Base-by-base conservation (phyloP, 2,113 vertebrate species). In the Calidris pygmaea region DNA sequence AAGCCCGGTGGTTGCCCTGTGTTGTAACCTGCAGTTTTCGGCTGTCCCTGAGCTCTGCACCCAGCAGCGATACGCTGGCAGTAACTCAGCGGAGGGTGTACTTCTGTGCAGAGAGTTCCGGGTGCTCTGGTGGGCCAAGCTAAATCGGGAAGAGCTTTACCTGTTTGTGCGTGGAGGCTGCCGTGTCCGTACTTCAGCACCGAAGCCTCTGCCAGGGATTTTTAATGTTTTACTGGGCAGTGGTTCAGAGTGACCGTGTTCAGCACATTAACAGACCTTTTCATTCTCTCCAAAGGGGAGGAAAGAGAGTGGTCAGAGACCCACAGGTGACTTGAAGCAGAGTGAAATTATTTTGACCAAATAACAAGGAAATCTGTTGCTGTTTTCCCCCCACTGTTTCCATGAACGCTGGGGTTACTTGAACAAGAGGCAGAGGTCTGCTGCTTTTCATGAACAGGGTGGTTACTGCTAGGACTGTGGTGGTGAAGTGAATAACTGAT, bases 121-220 rank as follows among this genome's bases (percentile, higher is more conserved):
- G 7, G 53, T 62, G 27, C 24, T 60, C 67, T 62, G 43, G 20
- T 50, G 53, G 50, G 22, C 32, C 23, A 26, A 7, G 22, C 43
- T 75, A 9, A 15, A 2, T 0, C 9, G n/a, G 34, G 29, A 68
- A 60, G 62, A 73, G 43, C 53, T 89, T 78, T 47, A 39, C 55
- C 24, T 63, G 45, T 22, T 58, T 53, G 50, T 39, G 21, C 2
- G 0, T 29, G 56, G 32, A 58, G 45, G 12, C 41, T 77, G 67
- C 39, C 14, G 0, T 12, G 12, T 73, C 73, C 1, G 1, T 73
- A 13, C 50, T 53, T 66, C 39, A 71, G 59, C 1, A 4, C 47
- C 50, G n/a, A 62, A 71, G 32, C 68, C 19, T 71, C 73, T 63
- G 56, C 43, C 20, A 17, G 39, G 10, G 34, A 27, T 34, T 88